phyloP scores from a whole-genome alignment of 2,888 invertebrate genomes.

The Gibbula magus region DNA sequence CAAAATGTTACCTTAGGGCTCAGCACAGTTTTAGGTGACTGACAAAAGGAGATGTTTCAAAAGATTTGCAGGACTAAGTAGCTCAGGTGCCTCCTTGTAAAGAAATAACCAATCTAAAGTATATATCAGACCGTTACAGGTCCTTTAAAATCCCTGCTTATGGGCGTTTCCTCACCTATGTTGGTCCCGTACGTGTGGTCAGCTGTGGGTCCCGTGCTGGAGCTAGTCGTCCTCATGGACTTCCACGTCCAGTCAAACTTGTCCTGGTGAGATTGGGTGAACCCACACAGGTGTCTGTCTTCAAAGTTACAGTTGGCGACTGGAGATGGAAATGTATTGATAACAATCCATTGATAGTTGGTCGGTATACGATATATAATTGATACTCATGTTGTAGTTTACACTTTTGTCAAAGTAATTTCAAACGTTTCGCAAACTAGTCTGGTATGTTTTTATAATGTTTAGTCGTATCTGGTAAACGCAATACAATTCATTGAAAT shows the following conservation, averaged over 20 bases:
- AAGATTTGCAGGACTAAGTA: too few species aligned
- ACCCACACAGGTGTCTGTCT: slow-evolving; percentile 56
- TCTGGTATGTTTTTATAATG: too few species aligned
- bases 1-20: too few species aligned
- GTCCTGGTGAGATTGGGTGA: slow-evolving; percentile 57
- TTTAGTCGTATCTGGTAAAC: not conserved
- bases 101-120: not conserved
- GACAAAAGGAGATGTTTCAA: too few species aligned
- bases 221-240: slow-evolving; percentile 48
- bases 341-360: not conserved
- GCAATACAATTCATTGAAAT: not conserved
- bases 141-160: not conserved
- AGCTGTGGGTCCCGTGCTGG: slow-evolving; percentile 58
- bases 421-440: too few species aligned
- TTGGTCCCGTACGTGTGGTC: slow-evolving; percentile 66
- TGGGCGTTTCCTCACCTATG: slow-evolving; percentile 44
- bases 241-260: slow-evolving; percentile 68
- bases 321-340: slow-evolving; percentile 4
- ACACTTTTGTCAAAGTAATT: too few species aligned
- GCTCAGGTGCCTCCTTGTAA: too few species aligned
- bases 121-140: not conserved
- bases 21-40: too few species aligned
- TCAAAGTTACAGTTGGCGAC: slow-evolving; percentile 60
- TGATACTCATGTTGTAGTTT: too few species aligned
- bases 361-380: too few species aligned